These are phyloP conservation scores for Quadriops clusia DNA, from an alignment of 2,888 invertebrate species.

Conservation along the genomic window DNA sequence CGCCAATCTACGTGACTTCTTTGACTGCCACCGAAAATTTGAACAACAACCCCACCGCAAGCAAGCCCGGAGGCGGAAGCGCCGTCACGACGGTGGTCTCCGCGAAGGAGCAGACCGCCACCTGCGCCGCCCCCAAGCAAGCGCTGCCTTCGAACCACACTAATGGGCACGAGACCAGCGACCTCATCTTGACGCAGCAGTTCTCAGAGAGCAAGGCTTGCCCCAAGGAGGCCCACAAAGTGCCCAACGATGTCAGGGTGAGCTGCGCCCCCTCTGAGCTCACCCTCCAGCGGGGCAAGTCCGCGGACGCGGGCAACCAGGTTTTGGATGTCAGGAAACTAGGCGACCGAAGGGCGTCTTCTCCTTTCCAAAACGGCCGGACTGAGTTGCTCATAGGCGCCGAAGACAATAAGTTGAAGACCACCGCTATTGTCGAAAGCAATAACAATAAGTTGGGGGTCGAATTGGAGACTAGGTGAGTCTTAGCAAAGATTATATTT, in stretches of 20 bases:
- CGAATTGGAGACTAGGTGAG: conserved; percentile 47
- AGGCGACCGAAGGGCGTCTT: conserved; percentile 40
- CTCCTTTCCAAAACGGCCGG: conserved; percentile 57
- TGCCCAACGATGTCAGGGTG: conserved; percentile 29
- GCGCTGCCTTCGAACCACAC: conserved; percentile 22
- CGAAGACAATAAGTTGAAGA: conserved; percentile 47
- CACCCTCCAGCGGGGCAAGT: conserved; percentile 13
- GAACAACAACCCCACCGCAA: conserved; percentile 41
- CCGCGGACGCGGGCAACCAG: conserved; percentile 27
- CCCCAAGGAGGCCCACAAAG: conserved; percentile 18
- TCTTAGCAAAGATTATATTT: too few species aligned
- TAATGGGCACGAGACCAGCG: conserved; percentile 24
- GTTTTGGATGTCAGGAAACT: conserved; percentile 39
- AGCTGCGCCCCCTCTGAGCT: conserved; percentile 11
- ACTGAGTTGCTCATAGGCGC: conserved; percentile 64
- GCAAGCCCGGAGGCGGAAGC: conserved; percentile 29
- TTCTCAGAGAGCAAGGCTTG: conserved; percentile 14
- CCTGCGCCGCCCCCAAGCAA: conserved; percentile 18
- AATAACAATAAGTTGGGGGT: conserved; percentile 44
- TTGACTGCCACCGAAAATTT: conserved; percentile 45
- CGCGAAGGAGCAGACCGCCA: conserved; percentile 32
- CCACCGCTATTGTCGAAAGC: conserved; percentile 48
- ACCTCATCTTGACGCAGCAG: conserved; percentile 25
- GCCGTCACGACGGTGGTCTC: conserved; percentile 33
- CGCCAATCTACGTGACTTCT: conserved; percentile 74